Evolutionary conservation across 2,888 invertebrate genomes (phyloP).

Genomic region (Chrysodeixis includens): DNA sequence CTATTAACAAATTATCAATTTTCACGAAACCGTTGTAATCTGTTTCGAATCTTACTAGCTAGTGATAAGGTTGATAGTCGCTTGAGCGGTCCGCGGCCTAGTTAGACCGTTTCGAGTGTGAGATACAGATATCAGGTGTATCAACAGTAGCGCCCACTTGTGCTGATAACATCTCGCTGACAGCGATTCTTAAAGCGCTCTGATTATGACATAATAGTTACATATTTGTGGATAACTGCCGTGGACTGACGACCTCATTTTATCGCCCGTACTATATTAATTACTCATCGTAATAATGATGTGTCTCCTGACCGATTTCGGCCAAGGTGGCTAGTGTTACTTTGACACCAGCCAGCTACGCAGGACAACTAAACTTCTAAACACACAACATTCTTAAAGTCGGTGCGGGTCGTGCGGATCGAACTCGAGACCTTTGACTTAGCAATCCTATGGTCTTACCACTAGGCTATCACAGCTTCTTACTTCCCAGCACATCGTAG

Average conservation of each 20-base stretch:
- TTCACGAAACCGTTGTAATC: neutral
- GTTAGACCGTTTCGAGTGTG: neutral
- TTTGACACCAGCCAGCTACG: too few relatives aligned
- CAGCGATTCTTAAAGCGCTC: neutral
- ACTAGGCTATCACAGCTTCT: too few relatives aligned
- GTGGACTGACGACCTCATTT: neutral
- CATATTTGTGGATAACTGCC: neutral
- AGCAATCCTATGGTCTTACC: too few relatives aligned
- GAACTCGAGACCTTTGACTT: too few relatives aligned
- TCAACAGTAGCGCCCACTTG: constrained; percentile 8
- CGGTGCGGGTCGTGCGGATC: too few relatives aligned
- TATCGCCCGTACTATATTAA: too few relatives aligned
- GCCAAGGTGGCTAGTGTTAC: too few relatives aligned
- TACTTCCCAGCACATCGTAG: too few relatives aligned
- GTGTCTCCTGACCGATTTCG: too few relatives aligned
- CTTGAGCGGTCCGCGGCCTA: neutral
- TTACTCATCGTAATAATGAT: too few relatives aligned
- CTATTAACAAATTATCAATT: neutral
- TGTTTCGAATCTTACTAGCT: neutral
- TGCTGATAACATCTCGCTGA: constrained; percentile 1
- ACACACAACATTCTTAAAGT: too few relatives aligned
- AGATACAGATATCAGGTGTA: neutral
- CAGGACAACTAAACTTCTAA: too few relatives aligned
- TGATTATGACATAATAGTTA: constrained; percentile 5
- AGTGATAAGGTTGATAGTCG: neutral